These are phyloP conservation scores for Danionella dracula DNA, from an alignment of 2,797 vertebrate genomes.

Conservation along the genomic window DNA sequence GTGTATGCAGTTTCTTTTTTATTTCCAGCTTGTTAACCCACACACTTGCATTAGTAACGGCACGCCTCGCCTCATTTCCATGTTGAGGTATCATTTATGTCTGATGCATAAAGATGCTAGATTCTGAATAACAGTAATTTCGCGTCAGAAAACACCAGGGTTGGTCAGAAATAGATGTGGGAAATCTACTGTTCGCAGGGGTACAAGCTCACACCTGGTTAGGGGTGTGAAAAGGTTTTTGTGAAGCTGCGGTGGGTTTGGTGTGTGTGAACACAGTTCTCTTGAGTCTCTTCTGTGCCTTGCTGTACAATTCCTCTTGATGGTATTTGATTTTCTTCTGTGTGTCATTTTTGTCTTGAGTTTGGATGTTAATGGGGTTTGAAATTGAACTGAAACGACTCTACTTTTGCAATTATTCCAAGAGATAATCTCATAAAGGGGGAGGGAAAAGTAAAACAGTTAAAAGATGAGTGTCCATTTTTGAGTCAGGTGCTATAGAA, in stretches of 20 bases:
- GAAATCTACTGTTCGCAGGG: not conserved
- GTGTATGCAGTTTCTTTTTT: too few species aligned
- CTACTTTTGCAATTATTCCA: too few species aligned
- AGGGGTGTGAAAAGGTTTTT: slow-evolving; percentile 37
- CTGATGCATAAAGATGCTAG: not conserved
- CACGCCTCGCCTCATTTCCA: too few species aligned
- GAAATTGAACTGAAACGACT: too few species aligned
- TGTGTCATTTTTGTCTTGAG: slow-evolving; percentile 11
- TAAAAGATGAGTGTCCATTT: too few species aligned
- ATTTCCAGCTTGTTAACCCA: too few species aligned
- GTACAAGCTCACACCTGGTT: slow-evolving; percentile 31
- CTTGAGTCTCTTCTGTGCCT: slow-evolving; percentile 2
- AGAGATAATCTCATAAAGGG: too few species aligned
- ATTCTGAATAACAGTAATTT: not conserved
- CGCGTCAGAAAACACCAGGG: not conserved
- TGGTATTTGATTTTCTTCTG: slow-evolving; percentile 31
- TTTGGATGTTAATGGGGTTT: too few species aligned
- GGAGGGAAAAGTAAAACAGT: too few species aligned
- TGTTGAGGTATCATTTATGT: not conserved
- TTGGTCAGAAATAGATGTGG: not conserved
- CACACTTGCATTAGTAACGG: not conserved
- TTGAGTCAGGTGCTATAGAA: too few species aligned
- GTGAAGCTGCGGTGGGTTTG: not conserved
- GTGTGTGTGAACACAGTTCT: not conserved
- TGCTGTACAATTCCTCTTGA: slow-evolving; percentile 16